phyloP scores from a whole-genome alignment of 1,140 invertebrate species.

The Sitobion miscanthi region DNA sequence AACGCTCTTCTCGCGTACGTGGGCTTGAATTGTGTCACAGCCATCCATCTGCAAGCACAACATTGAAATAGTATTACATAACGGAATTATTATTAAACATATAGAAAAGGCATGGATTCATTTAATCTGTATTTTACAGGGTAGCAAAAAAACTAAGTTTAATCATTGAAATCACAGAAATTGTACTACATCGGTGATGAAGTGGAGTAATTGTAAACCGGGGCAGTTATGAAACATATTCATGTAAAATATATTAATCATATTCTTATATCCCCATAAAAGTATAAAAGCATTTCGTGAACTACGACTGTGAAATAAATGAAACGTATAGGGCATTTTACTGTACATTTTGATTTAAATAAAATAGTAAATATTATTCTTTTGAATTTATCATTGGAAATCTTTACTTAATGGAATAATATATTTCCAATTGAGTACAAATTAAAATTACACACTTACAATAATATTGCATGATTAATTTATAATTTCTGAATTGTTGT shows the following conservation, averaged over 20 bases:
- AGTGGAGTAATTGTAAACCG: no score
- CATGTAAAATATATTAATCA: no score
- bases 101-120: neutral
- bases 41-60: slow-evolving; percentile 65
- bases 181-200: neutral
- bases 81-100: neutral
- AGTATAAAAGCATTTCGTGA: no score
- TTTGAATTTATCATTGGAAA: no score
- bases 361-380: no score
- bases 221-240: no score
- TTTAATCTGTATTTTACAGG: neutral
- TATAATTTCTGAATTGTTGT: neutral
- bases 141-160: neutral
- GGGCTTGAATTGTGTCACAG: slow-evolving; percentile 69
- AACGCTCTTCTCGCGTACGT: slow-evolving; percentile 71
- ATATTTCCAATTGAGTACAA: neutral
- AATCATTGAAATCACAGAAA: neutral
- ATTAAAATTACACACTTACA: neutral
- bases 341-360: neutral
- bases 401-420: no score
- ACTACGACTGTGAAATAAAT: no score
- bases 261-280: no score
- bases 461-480: neutral
- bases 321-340: no score
- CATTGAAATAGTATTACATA: neutral